Evolutionary conservation across 2,888 invertebrate genomes (phyloP), one percentile per base, ranked within the genome.

Genomic region (Acrobasis suavella): DNA sequence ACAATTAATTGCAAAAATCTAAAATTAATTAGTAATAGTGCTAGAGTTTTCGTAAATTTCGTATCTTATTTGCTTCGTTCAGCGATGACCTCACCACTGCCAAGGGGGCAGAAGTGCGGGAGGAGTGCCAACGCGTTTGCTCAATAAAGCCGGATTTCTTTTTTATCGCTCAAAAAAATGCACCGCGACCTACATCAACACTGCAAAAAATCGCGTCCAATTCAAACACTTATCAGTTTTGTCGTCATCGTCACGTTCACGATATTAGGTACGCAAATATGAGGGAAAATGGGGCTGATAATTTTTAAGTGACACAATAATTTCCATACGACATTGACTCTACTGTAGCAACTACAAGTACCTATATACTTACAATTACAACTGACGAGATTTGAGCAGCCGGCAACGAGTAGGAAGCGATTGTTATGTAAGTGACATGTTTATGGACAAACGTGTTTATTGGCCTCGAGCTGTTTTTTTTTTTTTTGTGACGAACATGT

Each of bases 171-270:
- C 72, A 64, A 72, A 83, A 87, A 83, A 86, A 85, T 72, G 71
- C 68, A 70, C 76, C 85, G 76, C 85, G 91, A 91, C 91, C 91
- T 91, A 88, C 89, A 86, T 82, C 89, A 91, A 91, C 77, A 68
- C 73, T 63, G 72, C 78, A 83, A 84, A 83, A 83, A 86, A 77
- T 68, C 71, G 66, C 66, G 72, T 74, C 9, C n/a, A 22, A 39
- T 39, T 52, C n/a, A 17, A 42, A 52, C 42, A 17, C 38, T 10
- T 51, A 51, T 60, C 37, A 51, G 38, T 50, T 32, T 32, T 32
- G 49, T n/a, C n/a, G n/a, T n/a, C n/a, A n/a, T 46, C 46, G 42
- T 46, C 12, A 58, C 32, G 7, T 9, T 61, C 62, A 64, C 60
- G 59, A 61, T 60, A 60, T 61, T 55, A 22, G 22, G 22, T 55